Conservation (phyloP, 2,888 invertebrate genomes). For the Dryobota labecula region DNA sequence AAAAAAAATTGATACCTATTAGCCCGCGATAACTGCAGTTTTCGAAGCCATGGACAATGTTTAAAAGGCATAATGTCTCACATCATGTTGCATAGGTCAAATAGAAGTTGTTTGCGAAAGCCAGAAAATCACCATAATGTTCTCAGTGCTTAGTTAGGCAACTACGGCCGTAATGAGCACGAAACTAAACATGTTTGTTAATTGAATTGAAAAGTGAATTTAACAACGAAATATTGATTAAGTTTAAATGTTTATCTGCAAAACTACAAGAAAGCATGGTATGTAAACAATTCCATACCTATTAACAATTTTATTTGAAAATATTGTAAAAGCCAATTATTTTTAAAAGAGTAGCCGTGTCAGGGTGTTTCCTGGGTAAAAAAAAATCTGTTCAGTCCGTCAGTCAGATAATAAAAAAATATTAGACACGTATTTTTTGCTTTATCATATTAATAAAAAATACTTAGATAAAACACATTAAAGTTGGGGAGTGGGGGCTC, state of each 20-base stretch:
- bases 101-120: constrained; percentile 11
- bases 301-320: too few species aligned
- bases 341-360: too few species aligned
- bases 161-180: background rate
- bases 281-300: background rate
- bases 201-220: background rate
- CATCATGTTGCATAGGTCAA: background rate
- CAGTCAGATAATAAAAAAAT: too few species aligned
- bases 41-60: background rate
- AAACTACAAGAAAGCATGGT: constrained; percentile 12
- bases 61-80: background rate
- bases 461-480: too few species aligned
- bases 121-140: constrained; percentile 20
- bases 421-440: too few species aligned
- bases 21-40: too few species aligned
- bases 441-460: too few species aligned
- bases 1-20: too few species aligned
- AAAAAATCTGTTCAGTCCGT: too few species aligned
- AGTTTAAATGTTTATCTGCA: background rate
- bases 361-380: too few species aligned
- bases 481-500: too few species aligned
- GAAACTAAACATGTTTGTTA: background rate
- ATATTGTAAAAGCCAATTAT: too few species aligned
- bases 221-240: constrained; percentile 2
- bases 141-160: background rate